These are phyloP conservation scores for Melanerpes formicivorus DNA, from an alignment of 2,113 vertebrate genomes.

Conservation along the genomic window DNA sequence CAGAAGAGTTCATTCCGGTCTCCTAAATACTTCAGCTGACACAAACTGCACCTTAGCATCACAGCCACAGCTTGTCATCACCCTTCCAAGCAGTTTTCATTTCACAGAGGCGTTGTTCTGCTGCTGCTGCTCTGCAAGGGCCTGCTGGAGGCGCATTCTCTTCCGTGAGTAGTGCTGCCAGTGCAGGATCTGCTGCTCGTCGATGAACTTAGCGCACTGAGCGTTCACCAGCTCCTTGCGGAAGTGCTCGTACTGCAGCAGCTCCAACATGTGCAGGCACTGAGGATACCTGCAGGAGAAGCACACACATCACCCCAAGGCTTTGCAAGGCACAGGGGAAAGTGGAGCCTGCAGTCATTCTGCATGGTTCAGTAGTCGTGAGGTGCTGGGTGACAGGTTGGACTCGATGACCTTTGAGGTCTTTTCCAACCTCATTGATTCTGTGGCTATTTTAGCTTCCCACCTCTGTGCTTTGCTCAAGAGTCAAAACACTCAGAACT, in stretches of 20 bases:
- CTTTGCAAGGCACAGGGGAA: background rate
- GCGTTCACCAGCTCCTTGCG: slow-evolving; percentile 96
- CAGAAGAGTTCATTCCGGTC: background rate
- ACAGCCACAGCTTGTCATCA: background rate
- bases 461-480: background rate
- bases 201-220: slow-evolving; percentile 98
- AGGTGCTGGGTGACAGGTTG: too few relatives aligned
- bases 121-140: slow-evolving; percentile 92
- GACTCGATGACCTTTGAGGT: too few relatives aligned
- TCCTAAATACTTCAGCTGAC: background rate
- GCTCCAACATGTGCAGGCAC: slow-evolving; percentile 95
- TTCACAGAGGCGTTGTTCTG: slow-evolving; percentile 86
- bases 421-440: too few relatives aligned
- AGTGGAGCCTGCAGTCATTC: background rate
- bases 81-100: slow-evolving; percentile 51
- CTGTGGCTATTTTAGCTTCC: background rate
- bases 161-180: slow-evolving; percentile 98
- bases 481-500: background rate
- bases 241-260: slow-evolving; percentile 97
- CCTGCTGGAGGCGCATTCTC: slow-evolving; percentile 93
- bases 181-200: slow-evolving; percentile 97
- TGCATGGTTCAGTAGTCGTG: background rate
- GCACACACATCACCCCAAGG: background rate
- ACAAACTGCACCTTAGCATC: background rate
- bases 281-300: slow-evolving; percentile 89